A percentile compares a stretch with the other conserved stretches of the same genome.
These are phyloP conservation scores for Hemicordylus capensis DNA, from an alignment of 2,113 vertebrate genomes.

Conservation along the genomic window DNA sequence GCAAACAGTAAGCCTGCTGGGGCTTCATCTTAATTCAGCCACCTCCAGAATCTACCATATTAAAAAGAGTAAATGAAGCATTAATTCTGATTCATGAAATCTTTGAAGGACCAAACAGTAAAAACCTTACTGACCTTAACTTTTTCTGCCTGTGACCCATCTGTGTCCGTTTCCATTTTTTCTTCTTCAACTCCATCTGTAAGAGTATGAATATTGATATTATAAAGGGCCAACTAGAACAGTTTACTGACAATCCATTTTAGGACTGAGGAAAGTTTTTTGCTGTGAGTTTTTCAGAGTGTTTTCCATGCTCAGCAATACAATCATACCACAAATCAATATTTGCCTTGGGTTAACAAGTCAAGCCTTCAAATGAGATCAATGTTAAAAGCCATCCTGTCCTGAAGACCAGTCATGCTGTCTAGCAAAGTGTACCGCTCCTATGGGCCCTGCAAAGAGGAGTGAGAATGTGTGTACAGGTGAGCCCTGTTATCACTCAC, in stretches of 20 bases:
- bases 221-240: neutral
- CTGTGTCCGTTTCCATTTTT: slow-evolving; percentile 90
- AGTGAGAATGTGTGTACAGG: neutral
- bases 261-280: too few species aligned
- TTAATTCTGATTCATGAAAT: fast-evolving
- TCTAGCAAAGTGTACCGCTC: neutral
- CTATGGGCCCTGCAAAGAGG: neutral
- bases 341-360: neutral
- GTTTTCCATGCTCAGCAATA: neutral
- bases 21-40: neutral
- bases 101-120: fast-evolving
- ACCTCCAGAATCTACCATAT: neutral
- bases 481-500: too few species aligned
- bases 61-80: fast-evolving
- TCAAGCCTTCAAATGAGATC: neutral
- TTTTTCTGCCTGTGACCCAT: slow-evolving; percentile 90
- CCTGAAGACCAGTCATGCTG: too few species aligned
- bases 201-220: slow-evolving; percentile 8
- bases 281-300: too few species aligned
- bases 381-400: neutral
- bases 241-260: too few species aligned
- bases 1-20: too few species aligned
- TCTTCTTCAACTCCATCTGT: slow-evolving; percentile 85
- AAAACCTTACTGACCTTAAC: slow-evolving; percentile 65
- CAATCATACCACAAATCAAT: neutral